Evolutionary conservation across 2,888 invertebrate genomes (phyloP), one percentile per base, ranked within the genome.

Genomic region (Cheilosia scutellata): DNA sequence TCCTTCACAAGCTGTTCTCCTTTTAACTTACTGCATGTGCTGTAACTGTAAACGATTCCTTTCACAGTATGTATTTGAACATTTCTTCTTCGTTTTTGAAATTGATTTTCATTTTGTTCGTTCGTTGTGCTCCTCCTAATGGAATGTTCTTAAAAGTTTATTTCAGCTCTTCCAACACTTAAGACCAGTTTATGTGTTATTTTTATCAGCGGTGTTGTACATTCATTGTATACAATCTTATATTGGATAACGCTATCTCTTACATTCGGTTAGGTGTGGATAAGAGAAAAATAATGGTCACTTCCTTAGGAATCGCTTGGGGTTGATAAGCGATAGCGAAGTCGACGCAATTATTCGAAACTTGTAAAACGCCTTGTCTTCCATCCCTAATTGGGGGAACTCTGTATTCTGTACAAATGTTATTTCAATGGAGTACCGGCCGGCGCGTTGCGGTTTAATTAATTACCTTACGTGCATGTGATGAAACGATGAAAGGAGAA

Each of bases 401-500:
- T 33, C 70, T 42, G 66, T 66, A 40, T 57, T 33, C 70, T 42
- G 66, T 66, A 60, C 72, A 86, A 82, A 82, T 86, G 82, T 82
- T 86, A 77, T 82, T 86, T 53, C 82, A 82, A 82, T 82, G 76
- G 68, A 68, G 72, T 47, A 55, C 51, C 11, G 51, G 76, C 20
- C 20, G 20, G 20, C 44, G 31, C 44, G 31, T 70, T 63, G 25
- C 9, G 62, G 62, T 72, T 86, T 77, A 82, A 86, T 86, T 86
- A 86, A 86, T 86, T 66, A 71, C 72, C 72, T 53, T 65, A 42
- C 72, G 82, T 82, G 82, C 86, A 82, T 71, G 86, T 86, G 86
- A 82, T 86, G 86, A 86, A 82, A 82, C 76, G 76, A 82, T 77
- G 82, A 86, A 82, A 76, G 57, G 66, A 57, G 57, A 77, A 82